These are phyloP conservation scores for Pseudochirops corinnae DNA, from an alignment of 2,797 vertebrate species.

Conservation along the genomic window DNA sequence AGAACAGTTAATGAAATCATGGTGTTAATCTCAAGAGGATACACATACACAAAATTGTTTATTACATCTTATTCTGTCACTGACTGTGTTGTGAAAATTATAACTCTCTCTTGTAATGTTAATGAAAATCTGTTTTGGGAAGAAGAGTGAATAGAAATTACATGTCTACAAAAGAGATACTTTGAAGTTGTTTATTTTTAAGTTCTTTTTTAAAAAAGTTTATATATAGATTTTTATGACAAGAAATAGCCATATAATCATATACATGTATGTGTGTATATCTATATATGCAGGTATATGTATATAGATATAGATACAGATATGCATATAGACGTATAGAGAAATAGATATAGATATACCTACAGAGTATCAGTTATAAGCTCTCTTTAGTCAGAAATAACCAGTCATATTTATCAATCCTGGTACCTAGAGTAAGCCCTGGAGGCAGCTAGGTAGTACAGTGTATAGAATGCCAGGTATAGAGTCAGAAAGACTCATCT, in stretches of 20 bases:
- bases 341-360: background rate
- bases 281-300: background rate
- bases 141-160: background rate
- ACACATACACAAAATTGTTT: slow-evolving; percentile 38
- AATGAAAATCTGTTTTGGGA: slow-evolving; percentile 37
- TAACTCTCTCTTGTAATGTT: slow-evolving; percentile 50
- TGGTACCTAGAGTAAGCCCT: background rate
- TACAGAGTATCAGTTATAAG: background rate
- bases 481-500: background rate
- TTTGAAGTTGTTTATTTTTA: slow-evolving; percentile 30
- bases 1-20: slow-evolving; percentile 29
- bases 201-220: background rate
- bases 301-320: background rate
- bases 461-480: background rate
- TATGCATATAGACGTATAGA: no score
- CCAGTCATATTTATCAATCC: background rate
- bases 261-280: background rate
- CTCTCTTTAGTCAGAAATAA: background rate
- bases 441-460: background rate
- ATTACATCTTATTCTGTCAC: slow-evolving; percentile 39
- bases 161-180: slow-evolving; percentile 9
- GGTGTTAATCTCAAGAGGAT: slow-evolving; percentile 33
- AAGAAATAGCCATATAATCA: background rate
- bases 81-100: background rate
- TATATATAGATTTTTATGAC: background rate